Percentiles rank a stretch among this genome's conserved stretches.
Conservation (phyloP, 2,113 vertebrate genomes). For the Triplophysa siluroides region DNA sequence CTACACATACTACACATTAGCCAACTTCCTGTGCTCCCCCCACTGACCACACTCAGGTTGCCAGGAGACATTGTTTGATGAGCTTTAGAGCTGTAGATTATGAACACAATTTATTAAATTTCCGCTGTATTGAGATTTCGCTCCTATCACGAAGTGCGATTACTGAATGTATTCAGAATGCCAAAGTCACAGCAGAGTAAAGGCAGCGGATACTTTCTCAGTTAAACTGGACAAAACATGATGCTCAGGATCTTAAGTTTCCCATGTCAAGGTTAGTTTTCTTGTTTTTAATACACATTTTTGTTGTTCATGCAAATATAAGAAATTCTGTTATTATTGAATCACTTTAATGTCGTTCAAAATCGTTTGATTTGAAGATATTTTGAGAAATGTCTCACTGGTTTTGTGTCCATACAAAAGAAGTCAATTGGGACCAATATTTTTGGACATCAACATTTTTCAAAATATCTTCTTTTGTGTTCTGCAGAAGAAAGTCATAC, state of each 20-base stretch:
- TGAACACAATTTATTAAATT: conserved; percentile 69
- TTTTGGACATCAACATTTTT: too few species aligned
- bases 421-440: too few species aligned
- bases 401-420: too few species aligned
- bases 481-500: too few species aligned
- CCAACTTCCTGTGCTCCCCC: conserved; percentile 26
- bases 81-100: conserved; percentile 50
- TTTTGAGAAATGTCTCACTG: too few species aligned
- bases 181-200: conserved; percentile 7
- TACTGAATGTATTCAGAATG: conserved; percentile 39
- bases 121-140: conserved; percentile 49
- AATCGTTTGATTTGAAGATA: too few species aligned
- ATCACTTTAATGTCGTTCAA: too few species aligned
- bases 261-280: conserved; percentile 19
- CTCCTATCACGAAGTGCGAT: conserved; percentile 27
- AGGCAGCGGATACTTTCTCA: background rate
- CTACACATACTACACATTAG: conserved; percentile 21
- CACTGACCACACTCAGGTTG: conserved; percentile 56
- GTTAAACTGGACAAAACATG: conserved; percentile 8
- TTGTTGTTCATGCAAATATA: too few species aligned
- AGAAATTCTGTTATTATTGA: too few species aligned
- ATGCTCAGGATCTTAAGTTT: conserved; percentile 11
- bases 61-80: conserved; percentile 70
- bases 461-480: too few species aligned
- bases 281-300: background rate